Base-by-base conservation (phyloP, 2,888 invertebrate genomes). In the Protula sp. region DNA sequence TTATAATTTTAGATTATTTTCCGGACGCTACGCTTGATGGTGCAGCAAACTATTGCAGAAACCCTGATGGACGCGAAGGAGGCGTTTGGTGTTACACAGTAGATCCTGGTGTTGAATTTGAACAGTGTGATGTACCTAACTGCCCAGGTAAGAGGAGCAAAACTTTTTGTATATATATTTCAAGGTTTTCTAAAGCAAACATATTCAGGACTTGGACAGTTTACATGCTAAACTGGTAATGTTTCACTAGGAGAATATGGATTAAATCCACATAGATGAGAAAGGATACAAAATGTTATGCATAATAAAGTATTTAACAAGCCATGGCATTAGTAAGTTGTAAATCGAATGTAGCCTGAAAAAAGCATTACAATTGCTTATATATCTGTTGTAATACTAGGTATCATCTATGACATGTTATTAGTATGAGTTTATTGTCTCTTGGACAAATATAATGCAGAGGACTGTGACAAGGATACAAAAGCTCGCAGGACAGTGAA, bases 31-130 rank as follows among this genome's bases (percentile, higher is more conserved):
- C 9, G 9, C 38, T 38, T 38, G 38, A 38, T 14, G 59, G 31
- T 2, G 59, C 55, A 9, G 30, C 29, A 2, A 59, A 59, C 55
- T 55, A 24, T 30, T 60, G 56, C 56, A 30, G 59, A 26, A 60
- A 60, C 45, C 60, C 60, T 2, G 60, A 56, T 52, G 53, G 52
- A 2, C 14, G 30, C 2, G 26, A 9, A 19, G 56, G 45, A 5
- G 60, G 60, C 19, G 45, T 47, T 22, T 60, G 60, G 60, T 60
- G 60, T 27, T 56, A 51, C 29, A 60, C 60, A 19, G 27, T 19
- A 2, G 59, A 58, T 51, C 54, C 58, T 3, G 58, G 54, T 47
- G 26, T 47, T 3, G 51, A 59, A 24, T 50, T 38, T 26, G 45
- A 50, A 2, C 30, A 30, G 28, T 60, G 60, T 57, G 50, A 28